Evolutionary conservation across 1,140 invertebrate species (phyloP).

Genomic region (Lerema accius): DNA sequence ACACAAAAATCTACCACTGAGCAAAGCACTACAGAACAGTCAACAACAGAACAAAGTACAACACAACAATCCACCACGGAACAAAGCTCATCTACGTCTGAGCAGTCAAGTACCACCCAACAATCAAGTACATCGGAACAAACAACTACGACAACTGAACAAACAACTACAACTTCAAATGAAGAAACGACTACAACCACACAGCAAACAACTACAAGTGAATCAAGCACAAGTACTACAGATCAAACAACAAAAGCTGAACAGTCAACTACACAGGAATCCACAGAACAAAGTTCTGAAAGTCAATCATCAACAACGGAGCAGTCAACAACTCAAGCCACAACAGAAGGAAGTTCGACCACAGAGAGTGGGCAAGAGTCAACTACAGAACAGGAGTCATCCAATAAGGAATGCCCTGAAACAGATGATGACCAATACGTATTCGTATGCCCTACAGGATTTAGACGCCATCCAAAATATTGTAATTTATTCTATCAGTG

Average conservation of each 20-base stretch:
- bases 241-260: slow-evolving; percentile 44
- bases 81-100: slow-evolving; percentile 42
- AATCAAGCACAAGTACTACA: slow-evolving; percentile 31
- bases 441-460: slow-evolving; percentile 91
- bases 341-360: slow-evolving; percentile 43
- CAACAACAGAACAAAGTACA: slow-evolving; percentile 32
- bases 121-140: slow-evolving; percentile 42
- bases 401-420: slow-evolving; percentile 74
- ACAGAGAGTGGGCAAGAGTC: slow-evolving; percentile 53
- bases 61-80: slow-evolving; percentile 41
- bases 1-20: slow-evolving; percentile 36
- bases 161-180: slow-evolving; percentile 37
- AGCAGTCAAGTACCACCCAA: slow-evolving; percentile 14
- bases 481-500: slow-evolving; percentile 94
- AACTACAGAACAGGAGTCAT: slow-evolving; percentile 52
- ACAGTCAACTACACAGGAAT: slow-evolving; percentile 39
- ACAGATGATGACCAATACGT: slow-evolving; percentile 86
- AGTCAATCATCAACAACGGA: slow-evolving; percentile 47
- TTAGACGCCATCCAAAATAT: slow-evolving; percentile 91
- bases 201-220: slow-evolving; percentile 37
- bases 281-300: slow-evolving; percentile 26
- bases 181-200: slow-evolving; percentile 43
- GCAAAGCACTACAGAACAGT: slow-evolving; percentile 33
- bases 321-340: slow-evolving; percentile 40
- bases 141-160: slow-evolving; percentile 41